phyloP scores from a whole-genome alignment of 2,888 invertebrate species.

The Drosophila formosana region DNA sequence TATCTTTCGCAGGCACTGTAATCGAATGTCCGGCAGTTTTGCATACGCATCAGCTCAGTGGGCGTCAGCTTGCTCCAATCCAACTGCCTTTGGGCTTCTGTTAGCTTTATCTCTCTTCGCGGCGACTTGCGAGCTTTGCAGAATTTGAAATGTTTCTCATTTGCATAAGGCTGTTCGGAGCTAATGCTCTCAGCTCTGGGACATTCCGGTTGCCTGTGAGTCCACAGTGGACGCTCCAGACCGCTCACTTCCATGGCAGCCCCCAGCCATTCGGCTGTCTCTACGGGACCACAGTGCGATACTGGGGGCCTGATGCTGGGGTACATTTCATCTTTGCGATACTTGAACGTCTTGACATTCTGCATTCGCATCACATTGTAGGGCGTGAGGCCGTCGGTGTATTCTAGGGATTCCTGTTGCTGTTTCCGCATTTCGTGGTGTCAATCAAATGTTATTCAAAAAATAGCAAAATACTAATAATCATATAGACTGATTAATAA shows the following conservation, averaged over 20 bases:
- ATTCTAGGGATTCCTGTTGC: not conserved
- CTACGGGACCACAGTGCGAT: conserved; percentile 1
- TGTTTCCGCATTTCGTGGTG: conserved; percentile 27
- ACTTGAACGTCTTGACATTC: conserved; percentile 15
- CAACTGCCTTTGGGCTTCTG: not conserved
- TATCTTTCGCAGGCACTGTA: conserved; percentile 43
- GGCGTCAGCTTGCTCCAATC: conserved; percentile 26
- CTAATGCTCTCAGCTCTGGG: not conserved
- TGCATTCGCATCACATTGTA: conserved; percentile 33
- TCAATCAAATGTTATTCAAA: not conserved
- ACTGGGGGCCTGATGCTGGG: conserved; percentile 33
- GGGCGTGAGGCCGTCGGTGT: not conserved
- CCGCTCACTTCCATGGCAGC: conserved; percentile 16
- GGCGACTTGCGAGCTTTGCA: not conserved
- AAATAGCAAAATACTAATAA: not conserved
- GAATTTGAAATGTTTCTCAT: not conserved
- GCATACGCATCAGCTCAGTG: conserved; percentile 40
- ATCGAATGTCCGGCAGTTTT: conserved; percentile 45
- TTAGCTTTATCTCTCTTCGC: not conserved
- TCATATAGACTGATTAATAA: not conserved
- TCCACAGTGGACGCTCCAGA: conserved; percentile 5
- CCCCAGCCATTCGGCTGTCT: conserved; percentile 11
- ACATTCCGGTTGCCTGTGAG: not conserved
- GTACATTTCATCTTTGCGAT: conserved; percentile 27
- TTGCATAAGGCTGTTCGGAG: not conserved